Base-by-base conservation (phyloP, 2,888 invertebrate genomes). In the Saturnia japonica region DNA sequence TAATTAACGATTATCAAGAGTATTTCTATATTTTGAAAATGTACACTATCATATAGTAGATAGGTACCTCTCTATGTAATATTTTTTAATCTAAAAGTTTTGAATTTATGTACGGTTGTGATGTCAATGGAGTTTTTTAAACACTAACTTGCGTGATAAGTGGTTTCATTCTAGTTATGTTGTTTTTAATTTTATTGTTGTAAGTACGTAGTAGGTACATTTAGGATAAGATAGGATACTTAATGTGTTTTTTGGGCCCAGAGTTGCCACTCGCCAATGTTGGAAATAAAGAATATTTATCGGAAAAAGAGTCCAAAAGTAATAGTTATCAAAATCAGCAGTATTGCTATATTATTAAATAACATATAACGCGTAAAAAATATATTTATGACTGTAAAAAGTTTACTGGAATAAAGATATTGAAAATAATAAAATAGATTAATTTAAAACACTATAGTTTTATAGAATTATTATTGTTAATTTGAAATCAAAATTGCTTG, bases 81-180 rank as follows among this genome's bases (percentile, higher is more conserved):
- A 77, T 77, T 80, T 88, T 51, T 19, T 6, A 22, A 54, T 54
- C 22, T 54, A 54, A 54, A 54, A 54, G 9, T 54, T 54, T 88
- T 86, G 88, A 84, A 88, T 89, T 89, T 90, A 87, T 87, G 88
- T 73, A 90, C 88, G 91, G 91, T 91, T 92, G 91, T 91, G 91
- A 91, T 85, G 90, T 69, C 67, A 45, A 67, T 34, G 67, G 67
- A 67, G 14, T 47, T 69, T 22, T 71, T 69, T 69, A 51, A 66
- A 71, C 64, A 60, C 64, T 64, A 64, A 64, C 64, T 40, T 40
- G 34, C n/a, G 64, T 64, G 62, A 51, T 47, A 8, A 34, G 28
- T 28, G n/a, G n/a, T 0, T 64, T 64, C 34, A 64, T n/a, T 64
- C 40, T 51, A 54, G 54, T 54, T 22, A 4, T n/a, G 68, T 54